Percentiles rank a stretch among this genome's conserved stretches.
These are phyloP conservation scores for Drosophila fuyamai DNA, from an alignment of 1,140 invertebrate genomes.

Conservation along the genomic window DNA sequence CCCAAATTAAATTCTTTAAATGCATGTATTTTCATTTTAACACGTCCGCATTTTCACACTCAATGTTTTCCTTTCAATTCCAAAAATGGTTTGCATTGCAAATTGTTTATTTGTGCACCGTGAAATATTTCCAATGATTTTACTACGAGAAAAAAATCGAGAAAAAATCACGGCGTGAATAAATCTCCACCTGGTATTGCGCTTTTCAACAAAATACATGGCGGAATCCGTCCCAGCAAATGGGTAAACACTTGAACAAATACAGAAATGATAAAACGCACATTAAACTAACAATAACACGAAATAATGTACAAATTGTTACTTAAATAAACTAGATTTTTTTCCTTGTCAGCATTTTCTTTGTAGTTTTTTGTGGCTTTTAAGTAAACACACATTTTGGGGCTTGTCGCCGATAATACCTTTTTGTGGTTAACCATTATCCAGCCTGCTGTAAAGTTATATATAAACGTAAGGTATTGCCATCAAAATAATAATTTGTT, in stretches of 20 bases:
- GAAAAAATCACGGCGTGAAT: constrained; percentile 29
- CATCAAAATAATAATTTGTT: constrained; percentile 29
- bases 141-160: constrained; percentile 7
- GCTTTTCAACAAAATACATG: constrained; percentile 5
- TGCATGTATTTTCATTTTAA: constrained; percentile 17
- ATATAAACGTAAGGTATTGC: not conserved
- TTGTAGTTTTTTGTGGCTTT: not conserved
- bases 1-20: constrained; percentile 14
- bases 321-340: constrained; percentile 61
- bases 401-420: constrained; percentile 3
- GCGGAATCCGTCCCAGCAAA: constrained; percentile 9
- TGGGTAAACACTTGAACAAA: constrained; percentile 57
- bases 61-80: constrained; percentile 4
- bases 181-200: constrained; percentile 41
- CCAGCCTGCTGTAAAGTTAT: constrained; percentile 7
- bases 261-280: constrained; percentile 59
- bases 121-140: constrained; percentile 34
- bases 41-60: constrained; percentile 4
- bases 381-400: constrained; percentile 1
- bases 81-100: constrained; percentile 29
- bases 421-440: constrained; percentile 7
- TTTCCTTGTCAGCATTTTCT: constrained; percentile 5
- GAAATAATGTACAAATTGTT: constrained; percentile 55
- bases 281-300: constrained; percentile 63
- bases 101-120: constrained; percentile 45